Percentiles rank a stretch among this genome's conserved stretches.
phyloP scores from a whole-genome alignment of 2,888 invertebrate species.

The Apoda limacodes region DNA sequence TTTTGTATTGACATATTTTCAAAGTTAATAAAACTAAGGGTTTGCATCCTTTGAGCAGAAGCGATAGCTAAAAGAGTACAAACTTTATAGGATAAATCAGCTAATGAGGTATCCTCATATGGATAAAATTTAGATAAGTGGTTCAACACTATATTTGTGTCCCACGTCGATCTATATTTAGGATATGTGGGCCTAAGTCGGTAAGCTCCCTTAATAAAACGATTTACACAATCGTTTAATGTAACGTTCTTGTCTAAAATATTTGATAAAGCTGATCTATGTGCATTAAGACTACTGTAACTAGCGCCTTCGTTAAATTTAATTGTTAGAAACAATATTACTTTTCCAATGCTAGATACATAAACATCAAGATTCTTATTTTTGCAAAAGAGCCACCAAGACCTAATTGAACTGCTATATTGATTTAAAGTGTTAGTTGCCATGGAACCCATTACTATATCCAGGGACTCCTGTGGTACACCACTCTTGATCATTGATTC shows the following conservation, averaged over 20 bases:
- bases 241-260: conserved; percentile 20
- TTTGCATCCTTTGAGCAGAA: conserved; percentile 19
- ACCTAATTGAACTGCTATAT: conserved; percentile 6
- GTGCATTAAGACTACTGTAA: too few species aligned
- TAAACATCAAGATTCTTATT: conserved; percentile 4
- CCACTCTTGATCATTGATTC: conserved; percentile 3
- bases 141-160: conserved; percentile 21
- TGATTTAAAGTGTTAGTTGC: conserved; percentile 10
- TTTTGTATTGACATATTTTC: conserved; percentile 11
- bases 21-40: conserved; percentile 17
- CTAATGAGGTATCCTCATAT: too few species aligned
- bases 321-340: conserved; percentile 17
- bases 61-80: conserved; percentile 9
- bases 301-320: conserved; percentile 18
- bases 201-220: conserved; percentile 22
- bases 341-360: background rate
- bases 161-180: conserved; percentile 23
- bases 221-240: conserved; percentile 16
- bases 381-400: conserved; percentile 15
- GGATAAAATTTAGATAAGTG: too few species aligned
- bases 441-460: conserved; percentile 10
- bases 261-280: conserved; percentile 24
- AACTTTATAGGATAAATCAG: too few species aligned
- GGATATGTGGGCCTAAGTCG: conserved; percentile 20
- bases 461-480: conserved; percentile 1